Percentiles rank a stretch among this genome's conserved stretches.
Conservation (phyloP, 1,140 invertebrate species). For the Drosophila orosa region DNA sequence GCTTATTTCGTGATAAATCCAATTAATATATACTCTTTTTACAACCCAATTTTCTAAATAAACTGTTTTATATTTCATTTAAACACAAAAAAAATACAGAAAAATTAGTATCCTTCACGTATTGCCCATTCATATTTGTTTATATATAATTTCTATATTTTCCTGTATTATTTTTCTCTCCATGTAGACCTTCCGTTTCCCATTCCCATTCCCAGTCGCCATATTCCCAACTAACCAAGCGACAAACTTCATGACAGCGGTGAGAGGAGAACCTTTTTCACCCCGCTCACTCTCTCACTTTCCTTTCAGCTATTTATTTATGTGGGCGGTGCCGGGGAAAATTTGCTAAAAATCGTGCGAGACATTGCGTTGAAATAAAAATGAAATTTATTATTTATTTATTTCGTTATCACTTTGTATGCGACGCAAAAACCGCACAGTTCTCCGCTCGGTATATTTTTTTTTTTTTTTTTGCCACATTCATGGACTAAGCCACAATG, state of each 20-base stretch:
- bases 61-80: no score
- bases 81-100: no score
- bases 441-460: background rate
- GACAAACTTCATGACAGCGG: slow-evolving; percentile 71
- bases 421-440: slow-evolving; percentile 59
- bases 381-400: slow-evolving; percentile 81
- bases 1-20: background rate
- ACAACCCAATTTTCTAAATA: no score
- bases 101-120: no score
- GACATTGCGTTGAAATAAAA: slow-evolving; percentile 71
- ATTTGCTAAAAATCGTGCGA: slow-evolving; percentile 66
- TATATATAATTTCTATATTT: background rate
- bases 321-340: slow-evolving; percentile 44
- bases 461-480: slow-evolving; percentile 30
- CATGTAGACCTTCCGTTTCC: background rate
- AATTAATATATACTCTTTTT: background rate
- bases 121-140: no score
- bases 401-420: slow-evolving; percentile 81
- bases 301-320: slow-evolving; percentile 65
- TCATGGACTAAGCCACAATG: slow-evolving; percentile 69
- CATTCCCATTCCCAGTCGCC: slow-evolving; percentile 2
- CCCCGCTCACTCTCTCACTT: background rate
- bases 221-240: slow-evolving; percentile 48
- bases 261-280: slow-evolving; percentile 47
- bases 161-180: background rate